Percentiles rank a stretch among this genome's conserved stretches.
These are phyloP conservation scores for Berghia stephanieae DNA, from an alignment of 1,140 invertebrate species.

Conservation along the genomic window DNA sequence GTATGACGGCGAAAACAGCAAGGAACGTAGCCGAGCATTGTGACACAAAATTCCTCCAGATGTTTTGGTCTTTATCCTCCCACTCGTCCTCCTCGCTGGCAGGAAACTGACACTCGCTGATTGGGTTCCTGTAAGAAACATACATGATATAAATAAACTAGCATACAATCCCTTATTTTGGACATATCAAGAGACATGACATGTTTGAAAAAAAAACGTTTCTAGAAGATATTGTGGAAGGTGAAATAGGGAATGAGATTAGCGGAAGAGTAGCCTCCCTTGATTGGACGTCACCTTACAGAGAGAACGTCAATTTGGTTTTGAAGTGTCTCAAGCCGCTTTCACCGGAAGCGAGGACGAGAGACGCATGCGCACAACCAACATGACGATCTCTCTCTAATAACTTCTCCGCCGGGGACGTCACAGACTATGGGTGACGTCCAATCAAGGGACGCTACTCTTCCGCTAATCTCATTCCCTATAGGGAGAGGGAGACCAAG, in stretches of 20 bases:
- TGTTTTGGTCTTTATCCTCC: conserved; percentile 37
- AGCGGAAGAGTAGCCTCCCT: too few species aligned
- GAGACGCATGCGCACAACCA: too few species aligned
- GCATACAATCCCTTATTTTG: not conserved
- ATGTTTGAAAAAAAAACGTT: not conserved
- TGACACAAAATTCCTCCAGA: conserved; percentile 45
- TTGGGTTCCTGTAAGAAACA: conserved; percentile 18
- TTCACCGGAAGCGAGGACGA: too few species aligned
- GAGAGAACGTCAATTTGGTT: too few species aligned
- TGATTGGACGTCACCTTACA: too few species aligned
- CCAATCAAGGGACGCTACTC: too few species aligned
- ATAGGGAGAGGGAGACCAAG: too few species aligned
- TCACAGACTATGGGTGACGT: too few species aligned
- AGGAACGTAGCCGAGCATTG: conserved; percentile 45
- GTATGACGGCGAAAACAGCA: conserved; percentile 41
- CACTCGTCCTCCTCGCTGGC: conserved; percentile 32
- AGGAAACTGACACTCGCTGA: conserved; percentile 32
- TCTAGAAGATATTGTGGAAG: not conserved
- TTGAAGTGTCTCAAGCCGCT: too few species aligned
- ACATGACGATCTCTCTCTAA: too few species aligned
- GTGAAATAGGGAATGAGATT: not conserved
- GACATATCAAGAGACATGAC: not conserved
- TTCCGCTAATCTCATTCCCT: too few species aligned
- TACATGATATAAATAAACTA: not conserved
- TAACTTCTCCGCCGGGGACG: too few species aligned